Evolutionary conservation across 2,113 vertebrate genomes (phyloP).

Genomic region (Emydocephalus ijimae): DNA sequence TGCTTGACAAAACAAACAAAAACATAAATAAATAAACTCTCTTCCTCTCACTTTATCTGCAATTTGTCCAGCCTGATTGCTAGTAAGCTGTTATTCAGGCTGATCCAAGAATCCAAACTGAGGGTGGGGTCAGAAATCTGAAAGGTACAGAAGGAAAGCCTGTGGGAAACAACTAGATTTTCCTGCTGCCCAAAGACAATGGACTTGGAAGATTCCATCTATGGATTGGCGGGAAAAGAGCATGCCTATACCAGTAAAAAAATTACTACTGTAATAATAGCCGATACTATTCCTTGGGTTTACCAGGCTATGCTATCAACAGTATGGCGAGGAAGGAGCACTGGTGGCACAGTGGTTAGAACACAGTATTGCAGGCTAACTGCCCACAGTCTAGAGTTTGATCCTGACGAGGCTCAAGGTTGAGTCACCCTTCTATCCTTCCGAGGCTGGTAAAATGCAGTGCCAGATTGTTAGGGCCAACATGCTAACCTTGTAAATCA

Average conservation of each 20-base stretch:
- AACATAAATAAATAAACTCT: too few species aligned
- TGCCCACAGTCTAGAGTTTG: too few species aligned
- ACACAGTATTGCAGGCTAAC: neutral
- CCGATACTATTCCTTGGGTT: neutral
- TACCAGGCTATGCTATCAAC: neutral
- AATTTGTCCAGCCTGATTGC: neutral
- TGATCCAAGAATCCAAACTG: neutral
- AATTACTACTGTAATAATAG: neutral
- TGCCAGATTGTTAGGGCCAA: neutral
- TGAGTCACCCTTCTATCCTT: neutral
- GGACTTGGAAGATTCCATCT: neutral
- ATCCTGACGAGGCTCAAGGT: neutral
- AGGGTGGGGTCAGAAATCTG: neutral
- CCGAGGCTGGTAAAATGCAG: neutral
- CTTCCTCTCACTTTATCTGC: neutral
- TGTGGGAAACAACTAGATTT: neutral
- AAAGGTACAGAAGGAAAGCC: neutral
- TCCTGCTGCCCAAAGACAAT: neutral
- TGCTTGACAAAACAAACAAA: too few species aligned
- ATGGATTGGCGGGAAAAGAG: neutral
- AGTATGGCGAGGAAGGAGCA: neutral
- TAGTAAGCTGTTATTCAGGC: neutral
- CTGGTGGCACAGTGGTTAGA: neutral
- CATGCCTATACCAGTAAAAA: neutral
- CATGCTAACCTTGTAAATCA: neutral